These are phyloP conservation scores for Oncorhynchus gorbuscha DNA, from an alignment of 2,113 vertebrate species.

Conservation along the genomic window DNA sequence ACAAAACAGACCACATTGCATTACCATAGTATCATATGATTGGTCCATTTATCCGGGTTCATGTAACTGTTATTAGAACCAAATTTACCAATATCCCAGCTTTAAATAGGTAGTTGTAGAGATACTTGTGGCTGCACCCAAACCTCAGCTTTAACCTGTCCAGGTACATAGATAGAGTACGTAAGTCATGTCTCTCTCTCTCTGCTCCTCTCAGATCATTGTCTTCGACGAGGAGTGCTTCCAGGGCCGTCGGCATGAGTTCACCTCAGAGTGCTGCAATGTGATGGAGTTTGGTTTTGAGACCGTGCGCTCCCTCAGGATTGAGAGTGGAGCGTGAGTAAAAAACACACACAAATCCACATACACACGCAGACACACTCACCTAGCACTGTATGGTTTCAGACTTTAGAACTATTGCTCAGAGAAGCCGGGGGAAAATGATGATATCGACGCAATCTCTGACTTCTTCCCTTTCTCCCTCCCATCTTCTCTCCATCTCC, in stretches of 20 bases:
- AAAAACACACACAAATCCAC: neutral
- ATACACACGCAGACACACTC: neutral
- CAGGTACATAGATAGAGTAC: neutral
- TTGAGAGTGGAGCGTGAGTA: constrained; percentile 95
- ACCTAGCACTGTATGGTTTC: neutral
- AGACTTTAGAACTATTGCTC: neutral
- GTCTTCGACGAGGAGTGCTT: constrained; percentile 91
- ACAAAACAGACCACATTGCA: neutral
- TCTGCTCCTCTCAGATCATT: constrained; percentile 76
- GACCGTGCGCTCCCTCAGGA: constrained; percentile 84
- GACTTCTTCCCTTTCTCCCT: neutral
- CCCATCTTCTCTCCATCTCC: too few species aligned
- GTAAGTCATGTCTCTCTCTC: neutral
- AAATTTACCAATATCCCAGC: neutral
- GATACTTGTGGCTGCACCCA: neutral
- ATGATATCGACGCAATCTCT: too few species aligned
- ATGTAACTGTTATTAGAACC: too few species aligned
- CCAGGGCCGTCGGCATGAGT: constrained; percentile 89
- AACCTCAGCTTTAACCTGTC: neutral
- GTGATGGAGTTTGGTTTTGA: constrained; percentile 85
- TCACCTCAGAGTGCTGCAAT: constrained; percentile 88
- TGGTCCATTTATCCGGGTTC: too few species aligned
- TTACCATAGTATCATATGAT: too few species aligned
- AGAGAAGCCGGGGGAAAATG: neutral
- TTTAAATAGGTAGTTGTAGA: neutral